These are phyloP conservation scores for Tetramorium simillimum DNA, from an alignment of 1,140 invertebrate species.

Conservation along the genomic window DNA sequence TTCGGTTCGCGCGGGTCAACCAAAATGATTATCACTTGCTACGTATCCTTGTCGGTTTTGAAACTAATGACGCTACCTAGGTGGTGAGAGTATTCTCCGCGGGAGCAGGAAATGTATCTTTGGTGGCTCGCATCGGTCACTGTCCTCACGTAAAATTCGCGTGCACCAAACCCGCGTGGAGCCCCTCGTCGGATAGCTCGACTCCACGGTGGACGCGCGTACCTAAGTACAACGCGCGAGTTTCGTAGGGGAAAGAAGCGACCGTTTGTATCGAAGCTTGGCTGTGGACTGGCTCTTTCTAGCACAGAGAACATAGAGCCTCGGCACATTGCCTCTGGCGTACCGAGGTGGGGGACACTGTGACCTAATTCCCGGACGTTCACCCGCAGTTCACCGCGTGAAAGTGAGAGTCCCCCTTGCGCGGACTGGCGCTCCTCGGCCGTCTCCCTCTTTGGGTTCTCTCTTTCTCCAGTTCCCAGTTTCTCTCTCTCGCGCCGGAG, in stretches of 20 bases:
- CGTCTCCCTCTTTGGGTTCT: constrained; percentile 56
- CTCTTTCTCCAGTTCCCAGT: constrained; percentile 41
- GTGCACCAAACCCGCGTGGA: constrained; percentile 51
- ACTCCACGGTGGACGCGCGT: background rate
- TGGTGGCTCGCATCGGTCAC: constrained; percentile 7
- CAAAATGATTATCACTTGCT: constrained; percentile 2
- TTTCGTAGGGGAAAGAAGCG: constrained; percentile 70
- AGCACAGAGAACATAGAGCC: constrained; percentile 82
- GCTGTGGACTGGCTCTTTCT: constrained; percentile 84
- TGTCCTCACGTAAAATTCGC: constrained; percentile 28
- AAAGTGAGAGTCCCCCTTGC: constrained; percentile 85
- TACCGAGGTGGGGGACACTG: constrained; percentile 83
- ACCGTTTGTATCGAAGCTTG: constrained; percentile 84
- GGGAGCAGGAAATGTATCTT: background rate
- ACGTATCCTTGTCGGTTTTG: background rate
- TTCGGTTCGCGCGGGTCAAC: background rate
- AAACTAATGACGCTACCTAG: constrained; percentile 26
- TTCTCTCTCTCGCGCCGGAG: constrained; percentile 24
- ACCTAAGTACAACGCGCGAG: constrained; percentile 64
- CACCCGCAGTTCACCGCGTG: constrained; percentile 86
- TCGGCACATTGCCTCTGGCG: constrained; percentile 83
- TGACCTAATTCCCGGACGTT: constrained; percentile 86
- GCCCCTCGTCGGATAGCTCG: background rate
- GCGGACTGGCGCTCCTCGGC: constrained; percentile 72
- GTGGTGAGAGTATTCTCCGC: background rate